Percentiles rank a stretch among this genome's conserved stretches.
Conservation (phyloP, 64 coral and sea anemone species). For the Platygyra sinensis region DNA sequence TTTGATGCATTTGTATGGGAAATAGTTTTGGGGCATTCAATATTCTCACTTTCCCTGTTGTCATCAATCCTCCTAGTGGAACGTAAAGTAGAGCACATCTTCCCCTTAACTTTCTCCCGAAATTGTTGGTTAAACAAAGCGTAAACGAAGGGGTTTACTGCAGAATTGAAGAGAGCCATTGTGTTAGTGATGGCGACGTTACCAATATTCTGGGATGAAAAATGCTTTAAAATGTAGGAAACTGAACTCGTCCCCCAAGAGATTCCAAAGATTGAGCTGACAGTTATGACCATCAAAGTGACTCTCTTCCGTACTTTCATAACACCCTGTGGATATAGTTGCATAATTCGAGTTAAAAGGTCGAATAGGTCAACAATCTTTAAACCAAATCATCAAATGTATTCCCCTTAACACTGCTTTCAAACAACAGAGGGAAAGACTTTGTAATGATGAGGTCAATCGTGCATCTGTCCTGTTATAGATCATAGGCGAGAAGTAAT, state of each 20-base stretch:
- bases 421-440: too few relatives aligned
- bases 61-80: too few relatives aligned
- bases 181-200: not conserved
- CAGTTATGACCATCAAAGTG: slow-evolving; percentile 41
- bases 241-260: slow-evolving; percentile 16
- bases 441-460: too few relatives aligned
- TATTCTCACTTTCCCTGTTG: too few relatives aligned
- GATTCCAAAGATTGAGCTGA: slow-evolving; percentile 25
- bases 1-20: too few relatives aligned
- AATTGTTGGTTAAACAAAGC: slow-evolving; percentile 14
- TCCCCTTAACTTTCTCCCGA: not conserved
- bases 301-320: slow-evolving; percentile 21
- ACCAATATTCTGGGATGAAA: not conserved
- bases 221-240: not conserved
- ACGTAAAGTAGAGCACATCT: not conserved
- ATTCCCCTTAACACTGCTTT: too few relatives aligned
- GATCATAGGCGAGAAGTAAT: too few relatives aligned
- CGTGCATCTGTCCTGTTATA: too few relatives aligned
- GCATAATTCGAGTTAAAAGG: too few relatives aligned
- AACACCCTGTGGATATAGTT: not conserved
- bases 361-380: too few relatives aligned
- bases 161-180: slow-evolving; percentile 10
- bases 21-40: too few relatives aligned
- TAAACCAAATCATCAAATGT: too few relatives aligned
- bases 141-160: slow-evolving; percentile 18